Conservation (phyloP, 2,888 invertebrate genomes). For the Automeris io region DNA sequence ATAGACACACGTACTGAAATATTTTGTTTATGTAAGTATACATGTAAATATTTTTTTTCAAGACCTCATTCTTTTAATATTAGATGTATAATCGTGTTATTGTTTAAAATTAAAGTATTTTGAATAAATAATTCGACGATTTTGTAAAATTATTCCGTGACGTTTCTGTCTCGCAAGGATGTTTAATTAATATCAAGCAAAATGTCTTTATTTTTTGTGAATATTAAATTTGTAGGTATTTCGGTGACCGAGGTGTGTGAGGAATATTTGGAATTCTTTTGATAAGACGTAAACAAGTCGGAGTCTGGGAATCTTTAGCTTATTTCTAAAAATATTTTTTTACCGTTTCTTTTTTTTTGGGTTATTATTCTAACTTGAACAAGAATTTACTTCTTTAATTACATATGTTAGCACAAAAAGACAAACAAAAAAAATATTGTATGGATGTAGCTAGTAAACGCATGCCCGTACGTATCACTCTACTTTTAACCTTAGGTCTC, state of each 20-base stretch:
- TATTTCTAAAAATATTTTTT: not conserved
- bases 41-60: slow-evolving; percentile 3
- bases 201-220: slow-evolving; percentile 11
- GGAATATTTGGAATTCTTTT: slow-evolving; percentile 29
- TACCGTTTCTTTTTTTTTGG: not conserved
- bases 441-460: too few species aligned
- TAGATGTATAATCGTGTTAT: slow-evolving; percentile 24
- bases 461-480: too few species aligned
- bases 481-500: too few species aligned
- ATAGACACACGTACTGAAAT: not conserved
- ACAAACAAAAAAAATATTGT: too few species aligned
- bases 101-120: slow-evolving; percentile 22
- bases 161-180: slow-evolving; percentile 21
- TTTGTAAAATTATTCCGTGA: slow-evolving; percentile 40
- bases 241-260: slow-evolving; percentile 16
- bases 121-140: slow-evolving; percentile 7
- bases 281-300: not conserved
- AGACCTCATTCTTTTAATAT: slow-evolving; percentile 14
- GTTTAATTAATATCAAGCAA: slow-evolving; percentile 28
- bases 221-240: slow-evolving; percentile 17
- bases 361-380: not conserved
- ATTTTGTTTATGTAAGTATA: not conserved
- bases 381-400: too few species aligned
- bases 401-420: too few species aligned
- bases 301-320: not conserved